Percentiles rank a stretch among this genome's conserved stretches.
These are phyloP conservation scores for Prochilodus magdalenae DNA, from an alignment of 2,113 vertebrate species.

Conservation along the genomic window DNA sequence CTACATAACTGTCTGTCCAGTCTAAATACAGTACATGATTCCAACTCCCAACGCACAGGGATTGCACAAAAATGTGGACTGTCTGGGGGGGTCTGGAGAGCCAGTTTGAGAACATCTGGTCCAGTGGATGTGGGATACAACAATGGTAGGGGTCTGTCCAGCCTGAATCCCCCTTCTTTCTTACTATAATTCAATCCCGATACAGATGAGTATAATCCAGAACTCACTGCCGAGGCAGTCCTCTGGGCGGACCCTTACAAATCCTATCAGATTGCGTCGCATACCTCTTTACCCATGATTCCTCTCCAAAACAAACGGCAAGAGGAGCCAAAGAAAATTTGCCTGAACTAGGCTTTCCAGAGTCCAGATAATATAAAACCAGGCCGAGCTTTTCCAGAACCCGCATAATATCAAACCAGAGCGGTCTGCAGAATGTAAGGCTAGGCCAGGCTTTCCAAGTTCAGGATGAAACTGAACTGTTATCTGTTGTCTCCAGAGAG, in stretches of 20 bases:
- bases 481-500: slow-evolving; percentile 22
- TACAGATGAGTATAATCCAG: slow-evolving; percentile 39
- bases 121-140: background rate
- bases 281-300: slow-evolving; percentile 48
- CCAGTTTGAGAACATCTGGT: background rate
- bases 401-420: slow-evolving; percentile 17
- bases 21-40: no score
- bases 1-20: no score
- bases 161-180: slow-evolving; percentile 10
- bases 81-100: no score
- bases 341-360: slow-evolving; percentile 24
- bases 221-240: slow-evolving; percentile 22
- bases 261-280: slow-evolving; percentile 51
- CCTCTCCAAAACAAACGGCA: slow-evolving; percentile 52
- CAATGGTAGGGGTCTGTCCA: background rate
- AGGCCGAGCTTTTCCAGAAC: slow-evolving; percentile 20
- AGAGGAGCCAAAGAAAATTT: slow-evolving; percentile 52
- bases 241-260: slow-evolving; percentile 50
- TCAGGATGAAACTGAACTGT: slow-evolving; percentile 33
- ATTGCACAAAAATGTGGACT: background rate
- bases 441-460: slow-evolving; percentile 25
- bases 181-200: slow-evolving; percentile 6
- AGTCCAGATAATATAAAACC: slow-evolving; percentile 46
- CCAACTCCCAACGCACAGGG: no score
- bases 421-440: background rate